Evolutionary conservation across 2,797 vertebrate species (phyloP), one percentile per base, ranked within the genome.

Genomic region (Anguilla pacifica): DNA sequence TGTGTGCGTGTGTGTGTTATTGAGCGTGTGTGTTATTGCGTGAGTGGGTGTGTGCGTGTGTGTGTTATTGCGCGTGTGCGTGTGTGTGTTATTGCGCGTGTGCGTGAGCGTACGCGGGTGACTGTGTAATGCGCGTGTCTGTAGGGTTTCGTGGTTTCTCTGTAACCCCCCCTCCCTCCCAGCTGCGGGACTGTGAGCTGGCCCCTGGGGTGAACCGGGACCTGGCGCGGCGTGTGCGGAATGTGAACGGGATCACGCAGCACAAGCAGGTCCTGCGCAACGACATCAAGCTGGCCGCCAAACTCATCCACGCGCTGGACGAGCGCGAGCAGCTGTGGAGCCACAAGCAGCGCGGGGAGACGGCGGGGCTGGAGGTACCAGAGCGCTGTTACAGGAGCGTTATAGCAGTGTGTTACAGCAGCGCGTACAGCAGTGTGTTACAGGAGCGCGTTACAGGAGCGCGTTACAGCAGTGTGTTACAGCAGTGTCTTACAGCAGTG

Each of bases 251-350:
- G 59, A 97, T 99, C 90, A 97, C 97, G 43, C 97, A 98, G 91
- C 97, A 99, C 95, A 98, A 97, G 90, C 97, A 97, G 92, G 95
- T 98, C 61, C 95, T 98, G 72, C 97, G 98, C 89, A 98, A 98
- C 0, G 98, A 99, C 95, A 98, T 99, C 94, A 98, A 98, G 91
- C 93, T 98, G 91, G 96, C 97, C 0, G 98, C 98, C 83, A 97
- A 98, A 90, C 96, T 98, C 86, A 97, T 99, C 91, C 98, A 98
- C 25, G 94, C 97, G 0, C 90, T 98, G 92, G 98, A 99, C 0
- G 97, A 97, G 61, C 95, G 97, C 51, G 97, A 97, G 43, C 95
- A 95, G 67, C 96, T 99, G 67, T 99, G 97, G 97, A 96, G 92
- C 85, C 91, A 87, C 67, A 94, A 94, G 0, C 89, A 92, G 0